These are phyloP conservation scores for Triplophysa rosa DNA, from an alignment of 2,113 vertebrate genomes.

Conservation along the genomic window DNA sequence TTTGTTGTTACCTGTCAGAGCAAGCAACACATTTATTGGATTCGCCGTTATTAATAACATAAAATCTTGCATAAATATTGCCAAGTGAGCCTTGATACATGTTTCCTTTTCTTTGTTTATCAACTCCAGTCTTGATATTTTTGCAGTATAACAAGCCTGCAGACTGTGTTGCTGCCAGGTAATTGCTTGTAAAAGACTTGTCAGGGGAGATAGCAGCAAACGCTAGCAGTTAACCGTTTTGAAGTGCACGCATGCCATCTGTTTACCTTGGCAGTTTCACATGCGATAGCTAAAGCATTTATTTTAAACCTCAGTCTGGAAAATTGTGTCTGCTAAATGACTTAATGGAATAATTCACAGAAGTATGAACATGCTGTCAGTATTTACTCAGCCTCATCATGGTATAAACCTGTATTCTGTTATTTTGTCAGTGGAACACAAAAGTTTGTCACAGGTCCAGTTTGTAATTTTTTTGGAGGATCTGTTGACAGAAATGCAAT, in stretches of 20 bases:
- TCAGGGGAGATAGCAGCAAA: slow-evolving; percentile 17
- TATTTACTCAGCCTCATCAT: not conserved
- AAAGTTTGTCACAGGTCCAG: too few species aligned
- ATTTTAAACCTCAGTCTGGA: not conserved
- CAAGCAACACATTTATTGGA: not conserved
- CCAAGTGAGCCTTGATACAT: not conserved
- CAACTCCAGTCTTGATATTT: slow-evolving; percentile 8
- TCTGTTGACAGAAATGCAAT: too few species aligned
- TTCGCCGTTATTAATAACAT: not conserved
- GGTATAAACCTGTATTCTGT: not conserved
- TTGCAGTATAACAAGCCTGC: slow-evolving; percentile 16
- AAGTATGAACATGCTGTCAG: too few species aligned
- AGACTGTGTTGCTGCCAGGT: not conserved
- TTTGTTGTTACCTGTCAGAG: not conserved
- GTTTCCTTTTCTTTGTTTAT: slow-evolving; percentile 15
- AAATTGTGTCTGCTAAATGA: not conserved
- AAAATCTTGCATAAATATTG: not conserved
- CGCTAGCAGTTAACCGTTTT: slow-evolving; percentile 2
- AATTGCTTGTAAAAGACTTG: slow-evolving; percentile 6
- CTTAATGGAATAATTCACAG: not conserved
- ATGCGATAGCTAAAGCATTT: not conserved
- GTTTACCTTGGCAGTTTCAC: slow-evolving; percentile 27
- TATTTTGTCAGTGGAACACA: too few species aligned
- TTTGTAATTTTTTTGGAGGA: too few species aligned
- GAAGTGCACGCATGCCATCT: slow-evolving; percentile 7